Base-by-base conservation (phyloP, 2,113 vertebrate genomes). In the Nettapus auritus region DNA sequence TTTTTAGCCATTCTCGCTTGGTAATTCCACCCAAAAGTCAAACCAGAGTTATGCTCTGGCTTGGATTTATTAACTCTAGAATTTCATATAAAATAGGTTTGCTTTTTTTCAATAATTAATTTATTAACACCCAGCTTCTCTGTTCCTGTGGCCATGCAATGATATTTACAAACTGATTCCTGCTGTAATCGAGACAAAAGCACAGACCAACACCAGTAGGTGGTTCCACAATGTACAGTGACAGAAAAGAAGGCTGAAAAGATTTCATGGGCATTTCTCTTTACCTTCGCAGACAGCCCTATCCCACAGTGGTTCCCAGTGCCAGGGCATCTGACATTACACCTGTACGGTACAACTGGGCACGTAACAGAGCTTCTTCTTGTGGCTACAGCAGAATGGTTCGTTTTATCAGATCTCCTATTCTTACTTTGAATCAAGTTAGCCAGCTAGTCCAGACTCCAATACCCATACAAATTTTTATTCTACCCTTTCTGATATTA, bases 41-140 rank as follows among this genome's bases (percentile, higher is more conserved):
- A 40, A 60, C 11, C 15, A 50, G 71, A 62, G 31, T 13, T 7
- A 69, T 6, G 31, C 7, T 68, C 42, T 34, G 3, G 1, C 5
- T 82, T 25, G 0, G 4, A 25, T 63, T 70, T 67, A 28, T 13
- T 56, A 26, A 26, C 22, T 42, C 42, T 34, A 13, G 42, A 52
- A 81, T 42, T 86, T 36, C 14, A 9, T 8, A 6, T 7, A 4
- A 16, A 13, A 22, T 3, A 31, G 19, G 4, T 75, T 23, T 2
- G 26, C 4, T 20, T 68, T 57, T 57, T 67, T 28, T 7, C 8
- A 36, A 33, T 14, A 36, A 88, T 66, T 22, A 33, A 52, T 80
- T 48, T 19, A 17, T n/a, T 36, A 53, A 5, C 11, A 55, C 13
- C 18, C 17, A 14, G 0, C 0, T 60, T 67, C 14, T 70, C 33